Base-by-base conservation (phyloP, 2,888 invertebrate species). In the Caenorhabditis auriculariae region DNA sequence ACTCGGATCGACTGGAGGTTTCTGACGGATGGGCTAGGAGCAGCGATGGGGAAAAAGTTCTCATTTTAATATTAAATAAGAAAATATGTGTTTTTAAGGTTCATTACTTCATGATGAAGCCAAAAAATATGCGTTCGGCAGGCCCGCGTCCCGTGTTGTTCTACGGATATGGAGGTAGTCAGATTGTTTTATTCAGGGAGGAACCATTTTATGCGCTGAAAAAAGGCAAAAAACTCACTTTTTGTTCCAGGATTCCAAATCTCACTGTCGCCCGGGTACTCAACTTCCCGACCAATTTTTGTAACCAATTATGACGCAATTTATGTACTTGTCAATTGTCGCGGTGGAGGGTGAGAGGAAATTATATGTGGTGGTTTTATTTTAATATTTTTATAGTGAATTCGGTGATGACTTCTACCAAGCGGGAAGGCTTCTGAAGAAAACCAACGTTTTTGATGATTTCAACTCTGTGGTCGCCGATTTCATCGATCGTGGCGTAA, bases 381-480 rank as follows among this genome's bases (percentile, higher is more conserved):
- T n/a, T n/a, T 15, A 39, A 17, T 4, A n/a, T 17, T 38, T 12
- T 76, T 80, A 1, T 83, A 91, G 92, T 1, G 96, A 98, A 83
- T 98, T 95, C 83, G 96, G 96, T 39, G 91, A 94, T 83, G 81
- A 77, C 5, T 98, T 96, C 96, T 95, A 96, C 84, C 90, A 93
- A 82, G 90, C 87, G 5, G 98, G 95, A 2, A 88, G 91, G 23
- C 86, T 91, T 62, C 87, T 88, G 3, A 92, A 93, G 82, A 98
- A 96, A 82, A 95, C 96, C 85, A 96, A 96, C 84, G 90, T 90
- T 43, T 96, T 96, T 83, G 91, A 95, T 84, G 98, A 98, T 85
- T 95, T 98, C 84, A 90, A 91, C 81, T 86, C 87, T 52, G 93
- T 94, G 1, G 95, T 91, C 0, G 89, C 93, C 83, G 93, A 90